Conservation (phyloP, 2,797 vertebrate species). For the Stomatorhinus walkeri region DNA sequence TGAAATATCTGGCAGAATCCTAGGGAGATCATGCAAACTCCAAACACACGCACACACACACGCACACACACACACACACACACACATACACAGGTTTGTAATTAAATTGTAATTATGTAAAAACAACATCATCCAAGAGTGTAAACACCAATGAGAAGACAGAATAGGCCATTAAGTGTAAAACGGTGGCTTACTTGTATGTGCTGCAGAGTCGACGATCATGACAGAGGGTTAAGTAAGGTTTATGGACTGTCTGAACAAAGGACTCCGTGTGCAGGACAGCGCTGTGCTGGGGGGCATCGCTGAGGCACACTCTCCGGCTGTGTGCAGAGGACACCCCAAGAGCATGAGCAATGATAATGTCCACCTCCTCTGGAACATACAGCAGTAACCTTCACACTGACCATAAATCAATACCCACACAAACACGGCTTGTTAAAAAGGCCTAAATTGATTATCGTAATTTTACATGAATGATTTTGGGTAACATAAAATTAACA, state of each 20-base stretch:
- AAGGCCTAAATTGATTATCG: not conserved
- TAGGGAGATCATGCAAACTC: not conserved
- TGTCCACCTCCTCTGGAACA: not conserved
- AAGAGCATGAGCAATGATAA: not conserved
- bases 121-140: not conserved
- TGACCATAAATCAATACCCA: not conserved
- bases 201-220: conserved; percentile 83
- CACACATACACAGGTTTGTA: no score
- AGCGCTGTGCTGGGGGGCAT: conserved; percentile 29
- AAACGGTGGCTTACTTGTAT: conserved; percentile 72
- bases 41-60: not conserved
- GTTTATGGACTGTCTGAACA: conserved; percentile 76
- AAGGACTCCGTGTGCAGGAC: conserved; percentile 62
- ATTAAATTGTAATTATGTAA: not conserved
- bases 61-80: not conserved
- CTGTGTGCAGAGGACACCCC: conserved; percentile 45
- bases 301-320: conserved; percentile 66
- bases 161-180: not conserved
- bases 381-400: not conserved
- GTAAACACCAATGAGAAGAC: not conserved
- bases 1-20: not conserved
- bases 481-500: not conserved
- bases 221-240: conserved; percentile 82
- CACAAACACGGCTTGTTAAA: not conserved
- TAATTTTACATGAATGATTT: not conserved